These are phyloP conservation scores for Phocides pigmalion DNA, from an alignment of 1,140 invertebrate species.

Conservation along the genomic window DNA sequence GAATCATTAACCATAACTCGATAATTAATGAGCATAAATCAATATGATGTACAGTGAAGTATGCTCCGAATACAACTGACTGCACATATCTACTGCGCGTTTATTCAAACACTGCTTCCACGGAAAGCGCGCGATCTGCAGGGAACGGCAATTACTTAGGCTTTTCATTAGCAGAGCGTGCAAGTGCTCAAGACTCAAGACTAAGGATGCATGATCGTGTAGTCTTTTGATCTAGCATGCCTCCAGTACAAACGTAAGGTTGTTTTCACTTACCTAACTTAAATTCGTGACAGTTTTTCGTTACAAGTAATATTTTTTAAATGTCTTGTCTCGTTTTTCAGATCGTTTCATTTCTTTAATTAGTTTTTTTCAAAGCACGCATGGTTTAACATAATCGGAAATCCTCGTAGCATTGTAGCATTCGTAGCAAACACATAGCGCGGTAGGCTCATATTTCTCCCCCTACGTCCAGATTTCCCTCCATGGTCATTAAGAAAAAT, in stretches of 20 bases:
- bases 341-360: not conserved
- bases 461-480: conserved; percentile 1
- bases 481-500: conserved; percentile 17
- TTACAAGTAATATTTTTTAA: no score
- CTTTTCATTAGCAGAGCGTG: conserved; percentile 21
- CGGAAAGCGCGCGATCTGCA: conserved; percentile 17
- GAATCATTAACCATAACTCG: not conserved
- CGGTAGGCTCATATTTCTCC: not conserved
- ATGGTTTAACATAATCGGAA: not conserved
- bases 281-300: no score
- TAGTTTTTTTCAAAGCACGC: not conserved
- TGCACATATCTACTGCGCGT: not conserved
- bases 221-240: not conserved
- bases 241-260: not conserved
- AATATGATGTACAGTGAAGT: not conserved
- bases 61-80: not conserved
- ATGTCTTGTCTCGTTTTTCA: no score
- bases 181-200: conserved; percentile 17
- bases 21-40: conserved; percentile 3
- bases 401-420: conserved; percentile 8
- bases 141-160: conserved; percentile 29
- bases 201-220: conserved; percentile 5
- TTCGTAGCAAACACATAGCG: not conserved
- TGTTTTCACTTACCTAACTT: not conserved
- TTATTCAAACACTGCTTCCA: conserved; percentile 5